These are phyloP conservation scores for Pangasianodon hypophthalmus DNA, from an alignment of 2,113 vertebrate genomes.

Conservation along the genomic window DNA sequence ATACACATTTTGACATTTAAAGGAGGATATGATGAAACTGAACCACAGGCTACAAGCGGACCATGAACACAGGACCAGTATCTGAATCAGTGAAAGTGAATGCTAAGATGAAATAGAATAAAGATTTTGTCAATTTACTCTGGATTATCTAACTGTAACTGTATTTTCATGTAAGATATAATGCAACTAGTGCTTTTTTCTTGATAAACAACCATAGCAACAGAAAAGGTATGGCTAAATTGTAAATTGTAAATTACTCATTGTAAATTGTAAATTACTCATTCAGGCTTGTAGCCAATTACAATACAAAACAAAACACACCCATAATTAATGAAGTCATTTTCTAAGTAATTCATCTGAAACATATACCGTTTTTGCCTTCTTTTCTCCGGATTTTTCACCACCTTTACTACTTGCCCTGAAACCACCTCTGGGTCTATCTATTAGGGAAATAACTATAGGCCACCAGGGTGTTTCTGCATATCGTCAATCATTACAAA, in stretches of 20 bases:
- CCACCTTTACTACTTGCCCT: background rate
- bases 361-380: background rate
- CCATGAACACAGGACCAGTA: background rate
- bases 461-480: background rate
- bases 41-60: background rate
- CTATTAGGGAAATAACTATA: background rate
- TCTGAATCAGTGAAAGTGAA: background rate
- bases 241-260: background rate
- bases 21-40: background rate
- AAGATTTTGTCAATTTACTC: background rate
- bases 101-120: background rate
- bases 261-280: background rate
- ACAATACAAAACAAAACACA: background rate
- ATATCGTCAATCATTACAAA: background rate
- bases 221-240: background rate
- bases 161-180: background rate
- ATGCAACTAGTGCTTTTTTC: background rate
- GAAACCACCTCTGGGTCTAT: background rate
- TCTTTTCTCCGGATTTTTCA: background rate
- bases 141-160: background rate
- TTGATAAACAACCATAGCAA: background rate
- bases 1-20: slow-evolving; percentile 7
- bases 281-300: background rate
- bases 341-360: background rate
- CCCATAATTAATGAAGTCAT: background rate